Conservation (phyloP, 2,113 vertebrate species). For the Hypomesus transpacificus region DNA sequence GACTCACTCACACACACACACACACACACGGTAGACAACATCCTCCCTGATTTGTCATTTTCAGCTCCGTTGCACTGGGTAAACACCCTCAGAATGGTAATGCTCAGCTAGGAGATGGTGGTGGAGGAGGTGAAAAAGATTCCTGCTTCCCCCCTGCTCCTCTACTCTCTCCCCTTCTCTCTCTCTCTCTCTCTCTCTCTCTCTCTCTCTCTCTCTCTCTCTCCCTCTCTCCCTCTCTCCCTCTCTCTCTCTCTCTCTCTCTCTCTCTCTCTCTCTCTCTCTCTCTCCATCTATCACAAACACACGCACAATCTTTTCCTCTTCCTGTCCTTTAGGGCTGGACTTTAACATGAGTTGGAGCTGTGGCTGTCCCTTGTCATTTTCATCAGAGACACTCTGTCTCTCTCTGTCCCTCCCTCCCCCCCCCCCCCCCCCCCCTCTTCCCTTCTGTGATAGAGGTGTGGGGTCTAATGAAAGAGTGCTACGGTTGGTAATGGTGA, state of each 20-base stretch:
- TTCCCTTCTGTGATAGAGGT: slow-evolving; percentile 51
- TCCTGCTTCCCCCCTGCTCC: slow-evolving; percentile 18
- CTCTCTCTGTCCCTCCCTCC: neutral
- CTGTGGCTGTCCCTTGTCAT: slow-evolving; percentile 10
- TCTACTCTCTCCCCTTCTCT: neutral
- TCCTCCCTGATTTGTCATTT: slow-evolving; percentile 39
- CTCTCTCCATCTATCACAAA: neutral
- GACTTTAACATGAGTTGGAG: slow-evolving; percentile 47
- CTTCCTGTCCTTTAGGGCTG: neutral
- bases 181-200: slow-evolving; percentile 10
- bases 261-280: slow-evolving; percentile 14
- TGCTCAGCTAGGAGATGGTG: slow-evolving; percentile 15
- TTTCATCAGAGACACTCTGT: neutral
- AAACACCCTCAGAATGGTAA: slow-evolving; percentile 40
- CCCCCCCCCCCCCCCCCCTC: slow-evolving; percentile 33
- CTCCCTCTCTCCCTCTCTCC: slow-evolving; percentile 13
- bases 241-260: slow-evolving; percentile 11
- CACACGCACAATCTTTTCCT: neutral
- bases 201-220: slow-evolving; percentile 13
- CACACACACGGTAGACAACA: neutral
- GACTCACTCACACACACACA: neutral
- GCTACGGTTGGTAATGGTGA: slow-evolving; percentile 48
- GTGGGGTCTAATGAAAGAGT: slow-evolving; percentile 65
- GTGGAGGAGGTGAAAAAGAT: slow-evolving; percentile 8
- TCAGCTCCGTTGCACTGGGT: slow-evolving; percentile 32